Evolutionary conservation across 2,888 invertebrate species (phyloP).

Genomic region (Eumerus sabulonum): DNA sequence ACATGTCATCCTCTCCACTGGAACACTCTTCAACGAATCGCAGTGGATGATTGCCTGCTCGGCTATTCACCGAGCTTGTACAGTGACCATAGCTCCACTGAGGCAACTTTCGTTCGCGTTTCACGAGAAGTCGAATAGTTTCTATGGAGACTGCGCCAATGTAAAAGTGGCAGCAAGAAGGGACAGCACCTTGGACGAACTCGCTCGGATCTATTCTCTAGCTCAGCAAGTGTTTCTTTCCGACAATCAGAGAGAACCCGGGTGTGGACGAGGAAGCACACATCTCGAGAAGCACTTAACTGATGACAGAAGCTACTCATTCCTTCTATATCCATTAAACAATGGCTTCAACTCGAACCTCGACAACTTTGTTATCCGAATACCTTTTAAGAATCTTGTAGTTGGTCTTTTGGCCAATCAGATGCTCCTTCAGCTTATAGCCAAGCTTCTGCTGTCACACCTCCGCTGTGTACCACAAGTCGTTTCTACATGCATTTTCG

Average conservation of each 20-base stretch:
- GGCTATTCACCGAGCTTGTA: slow-evolving; percentile 90
- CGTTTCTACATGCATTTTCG: slow-evolving; percentile 78
- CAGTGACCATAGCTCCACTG: slow-evolving; percentile 91
- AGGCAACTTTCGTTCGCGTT: slow-evolving; percentile 94
- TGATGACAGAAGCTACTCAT: slow-evolving; percentile 93
- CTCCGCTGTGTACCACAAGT: slow-evolving; percentile 83
- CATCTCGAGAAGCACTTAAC: slow-evolving; percentile 80
- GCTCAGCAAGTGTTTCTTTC: slow-evolving; percentile 93
- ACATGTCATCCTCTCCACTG: slow-evolving; percentile 90
- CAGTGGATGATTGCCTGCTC: slow-evolving; percentile 94
- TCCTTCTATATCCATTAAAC: slow-evolving; percentile 90
- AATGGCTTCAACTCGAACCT: slow-evolving; percentile 85
- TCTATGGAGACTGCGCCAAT: slow-evolving; percentile 94
- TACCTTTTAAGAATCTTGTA: slow-evolving; percentile 92
- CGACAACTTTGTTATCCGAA: slow-evolving; percentile 88
- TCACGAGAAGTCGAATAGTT: slow-evolving; percentile 94
- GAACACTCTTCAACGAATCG: slow-evolving; percentile 87
- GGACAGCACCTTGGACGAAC: slow-evolving; percentile 91
- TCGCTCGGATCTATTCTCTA: slow-evolving; percentile 90
- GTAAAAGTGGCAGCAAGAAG: slow-evolving; percentile 95
- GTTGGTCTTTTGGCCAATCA: slow-evolving; percentile 95
- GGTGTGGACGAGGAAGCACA: slow-evolving; percentile 67
- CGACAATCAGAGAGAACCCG: slow-evolving; percentile 79
- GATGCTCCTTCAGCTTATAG: slow-evolving; percentile 94
- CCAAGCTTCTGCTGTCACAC: slow-evolving; percentile 90